A percentile compares a stretch with the other conserved stretches of the same genome.
Conservation (phyloP, 2,113 vertebrate species). For the Dipodomys ordii region DNA sequence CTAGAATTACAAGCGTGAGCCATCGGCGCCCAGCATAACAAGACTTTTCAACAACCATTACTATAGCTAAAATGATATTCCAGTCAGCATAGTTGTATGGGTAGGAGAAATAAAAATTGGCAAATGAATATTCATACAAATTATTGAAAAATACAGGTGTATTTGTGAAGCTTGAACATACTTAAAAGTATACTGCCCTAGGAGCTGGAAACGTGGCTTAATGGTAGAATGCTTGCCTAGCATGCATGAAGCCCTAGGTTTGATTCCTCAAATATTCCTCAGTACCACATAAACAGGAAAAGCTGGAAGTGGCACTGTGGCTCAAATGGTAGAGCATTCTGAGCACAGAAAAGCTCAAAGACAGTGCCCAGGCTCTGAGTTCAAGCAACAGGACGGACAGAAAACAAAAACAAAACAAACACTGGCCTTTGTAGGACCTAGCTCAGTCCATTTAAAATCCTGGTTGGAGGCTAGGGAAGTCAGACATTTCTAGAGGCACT, state of each 20-base stretch:
- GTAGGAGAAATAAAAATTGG: slow-evolving; percentile 23
- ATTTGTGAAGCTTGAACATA: not conserved
- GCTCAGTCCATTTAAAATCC: not conserved
- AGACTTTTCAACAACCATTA: not conserved
- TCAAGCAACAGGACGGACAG: too few species aligned
- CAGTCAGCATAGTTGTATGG: not conserved
- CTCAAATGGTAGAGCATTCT: too few species aligned
- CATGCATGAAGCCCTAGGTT: too few species aligned
- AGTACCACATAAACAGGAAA: too few species aligned
- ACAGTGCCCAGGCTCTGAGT: too few species aligned
- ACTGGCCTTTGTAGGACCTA: not conserved
- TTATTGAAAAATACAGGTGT: not conserved
- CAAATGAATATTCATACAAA: slow-evolving; percentile 17
- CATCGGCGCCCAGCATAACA: too few species aligned
- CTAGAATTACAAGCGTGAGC: too few species aligned
- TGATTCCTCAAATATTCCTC: too few species aligned
- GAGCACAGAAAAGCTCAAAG: too few species aligned
- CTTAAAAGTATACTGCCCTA: not conserved
- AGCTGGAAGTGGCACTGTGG: too few species aligned
- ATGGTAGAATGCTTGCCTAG: too few species aligned
- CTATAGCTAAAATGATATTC: slow-evolving; percentile 54
- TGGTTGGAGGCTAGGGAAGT: not conserved
- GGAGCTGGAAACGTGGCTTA: too few species aligned
- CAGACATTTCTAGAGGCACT: not conserved
- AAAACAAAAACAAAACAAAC: not conserved